These are phyloP conservation scores for Aporrectodea caliginosa DNA, from an alignment of 1,140 invertebrate genomes.

Conservation along the genomic window DNA sequence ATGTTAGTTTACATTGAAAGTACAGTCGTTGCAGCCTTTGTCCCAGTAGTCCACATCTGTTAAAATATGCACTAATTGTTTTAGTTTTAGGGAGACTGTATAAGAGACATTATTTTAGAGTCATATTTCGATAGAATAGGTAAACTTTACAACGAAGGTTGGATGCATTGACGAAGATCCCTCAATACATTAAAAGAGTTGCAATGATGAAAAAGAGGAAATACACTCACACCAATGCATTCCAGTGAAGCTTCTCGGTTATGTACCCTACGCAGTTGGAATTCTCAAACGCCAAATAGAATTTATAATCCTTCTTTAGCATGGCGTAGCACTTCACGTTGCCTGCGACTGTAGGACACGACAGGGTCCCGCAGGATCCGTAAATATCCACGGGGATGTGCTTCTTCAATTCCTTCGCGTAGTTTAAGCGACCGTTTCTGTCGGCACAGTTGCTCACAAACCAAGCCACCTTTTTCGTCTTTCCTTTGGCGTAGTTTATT, in stretches of 20 bases:
- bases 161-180: too few relatives aligned
- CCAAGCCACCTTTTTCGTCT: conserved; percentile 35
- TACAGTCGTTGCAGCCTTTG: too few relatives aligned
- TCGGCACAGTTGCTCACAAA: conserved; percentile 30
- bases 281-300: conserved; percentile 79
- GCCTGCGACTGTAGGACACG: conserved; percentile 43
- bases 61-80: too few relatives aligned
- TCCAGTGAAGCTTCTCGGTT: conserved; percentile 55
- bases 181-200: too few relatives aligned
- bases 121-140: too few relatives aligned
- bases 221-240: conserved; percentile 21
- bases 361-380: conserved; percentile 23
- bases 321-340: conserved; percentile 79
- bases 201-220: too few relatives aligned
- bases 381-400: conserved; percentile 30
- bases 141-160: too few relatives aligned
- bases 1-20: too few relatives aligned
- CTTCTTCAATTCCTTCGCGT: conserved; percentile 23
- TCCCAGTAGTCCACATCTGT: too few relatives aligned
- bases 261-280: conserved; percentile 48
- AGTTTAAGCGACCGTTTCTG: conserved; percentile 23
- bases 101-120: too few relatives aligned
- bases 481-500: conserved; percentile 27
- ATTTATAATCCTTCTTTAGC: conserved; percentile 86
- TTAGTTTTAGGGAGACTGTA: too few relatives aligned